Percentiles rank a stretch among this genome's conserved stretches.
phyloP scores from a whole-genome alignment of 2,888 invertebrate genomes.

The Tenthredo scrophulariae region DNA sequence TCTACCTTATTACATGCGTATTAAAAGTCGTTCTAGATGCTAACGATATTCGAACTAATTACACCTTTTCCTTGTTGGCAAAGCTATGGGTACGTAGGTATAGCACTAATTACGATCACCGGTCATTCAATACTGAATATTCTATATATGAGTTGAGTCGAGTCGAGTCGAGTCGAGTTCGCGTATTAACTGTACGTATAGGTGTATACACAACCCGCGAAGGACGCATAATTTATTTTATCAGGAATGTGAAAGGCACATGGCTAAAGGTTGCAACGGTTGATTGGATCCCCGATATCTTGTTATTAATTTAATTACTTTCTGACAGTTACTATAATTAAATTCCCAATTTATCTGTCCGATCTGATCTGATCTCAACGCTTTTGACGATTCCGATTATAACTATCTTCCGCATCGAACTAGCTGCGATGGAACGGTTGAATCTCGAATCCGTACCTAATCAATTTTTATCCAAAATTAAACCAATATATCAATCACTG shows the following conservation, averaged over 20 bases:
- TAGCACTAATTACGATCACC: neutral
- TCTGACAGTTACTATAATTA: slow-evolving; percentile 77
- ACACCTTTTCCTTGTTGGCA: neutral
- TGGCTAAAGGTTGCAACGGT: slow-evolving; percentile 72
- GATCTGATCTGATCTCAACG: slow-evolving; percentile 63
- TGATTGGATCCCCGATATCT: slow-evolving; percentile 70
- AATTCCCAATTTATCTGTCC: slow-evolving; percentile 77
- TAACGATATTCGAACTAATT: neutral
- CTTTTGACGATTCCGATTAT: slow-evolving; percentile 42
- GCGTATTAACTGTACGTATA: neutral
- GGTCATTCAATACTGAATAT: neutral
- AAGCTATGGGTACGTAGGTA: neutral
- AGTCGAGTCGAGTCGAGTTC: neutral
- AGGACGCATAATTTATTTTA: slow-evolving; percentile 57
- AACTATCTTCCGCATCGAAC: neutral
- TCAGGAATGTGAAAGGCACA: slow-evolving; percentile 65
- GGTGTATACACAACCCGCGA: slow-evolving; percentile 25
- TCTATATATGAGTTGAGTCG: neutral
- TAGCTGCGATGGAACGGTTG: neutral
- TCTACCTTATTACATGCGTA: neutral
- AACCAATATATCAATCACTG: neutral
- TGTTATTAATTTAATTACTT: slow-evolving; percentile 78
- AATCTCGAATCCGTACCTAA: neutral
- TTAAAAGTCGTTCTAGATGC: neutral
- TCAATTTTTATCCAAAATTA: neutral